Conservation (phyloP, 2,113 vertebrate genomes). For the Rhineura floridana region DNA sequence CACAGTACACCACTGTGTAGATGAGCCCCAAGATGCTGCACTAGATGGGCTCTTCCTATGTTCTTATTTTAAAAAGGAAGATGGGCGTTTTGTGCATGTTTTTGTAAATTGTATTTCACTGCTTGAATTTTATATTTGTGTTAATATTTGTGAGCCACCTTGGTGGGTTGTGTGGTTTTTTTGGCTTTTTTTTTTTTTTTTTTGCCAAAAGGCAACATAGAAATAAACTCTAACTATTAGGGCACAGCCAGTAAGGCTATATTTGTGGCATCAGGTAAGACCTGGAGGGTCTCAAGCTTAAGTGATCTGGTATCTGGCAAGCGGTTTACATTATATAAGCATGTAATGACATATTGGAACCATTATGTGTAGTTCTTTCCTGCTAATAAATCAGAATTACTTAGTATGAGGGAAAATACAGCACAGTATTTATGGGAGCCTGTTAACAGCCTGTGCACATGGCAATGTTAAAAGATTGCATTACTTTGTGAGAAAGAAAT, state of each 20-base stretch:
- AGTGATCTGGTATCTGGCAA: background rate
- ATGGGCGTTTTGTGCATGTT: too few relatives aligned
- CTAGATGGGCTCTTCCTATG: too few relatives aligned
- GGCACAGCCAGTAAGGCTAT: too few relatives aligned
- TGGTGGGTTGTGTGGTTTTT: background rate
- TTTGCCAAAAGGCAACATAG: background rate
- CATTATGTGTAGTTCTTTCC: conserved; percentile 46
- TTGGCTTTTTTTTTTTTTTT: too few relatives aligned
- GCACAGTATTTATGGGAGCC: conserved; percentile 45
- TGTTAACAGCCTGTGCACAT: conserved; percentile 46
- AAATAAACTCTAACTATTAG: background rate
- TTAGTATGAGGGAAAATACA: conserved; percentile 54
- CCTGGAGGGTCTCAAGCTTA: background rate
- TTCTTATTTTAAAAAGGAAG: too few relatives aligned
- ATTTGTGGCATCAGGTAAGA: background rate
- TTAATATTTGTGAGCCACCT: background rate
- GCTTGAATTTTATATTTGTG: background rate
- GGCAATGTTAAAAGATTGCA: conserved; percentile 48
- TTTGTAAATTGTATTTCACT: background rate
- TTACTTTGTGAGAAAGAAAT: background rate
- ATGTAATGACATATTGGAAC: conserved; percentile 4
- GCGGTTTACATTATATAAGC: conserved; percentile 7
- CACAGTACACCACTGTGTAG: too few relatives aligned
- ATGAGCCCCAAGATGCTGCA: too few relatives aligned
- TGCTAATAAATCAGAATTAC: conserved; percentile 61